Conservation (phyloP, 1,140 invertebrate species). For the Tetraneura akinire region DNA sequence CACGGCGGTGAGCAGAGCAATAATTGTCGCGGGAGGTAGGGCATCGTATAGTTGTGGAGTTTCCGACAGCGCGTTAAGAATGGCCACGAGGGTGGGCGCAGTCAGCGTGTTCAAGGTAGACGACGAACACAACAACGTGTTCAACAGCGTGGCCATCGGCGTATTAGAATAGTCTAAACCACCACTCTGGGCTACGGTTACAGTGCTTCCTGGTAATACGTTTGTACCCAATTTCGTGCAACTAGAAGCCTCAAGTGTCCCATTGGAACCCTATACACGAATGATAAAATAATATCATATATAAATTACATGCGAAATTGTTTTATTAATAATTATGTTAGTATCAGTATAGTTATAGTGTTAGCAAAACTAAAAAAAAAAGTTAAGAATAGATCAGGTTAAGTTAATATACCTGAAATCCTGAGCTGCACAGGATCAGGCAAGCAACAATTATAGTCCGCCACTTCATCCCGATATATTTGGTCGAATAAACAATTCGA, state of each 20-base stretch:
- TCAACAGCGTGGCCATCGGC: background rate
- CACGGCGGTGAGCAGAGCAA: background rate
- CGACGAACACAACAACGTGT: background rate
- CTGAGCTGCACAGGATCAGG: background rate
- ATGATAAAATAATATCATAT: too few species aligned
- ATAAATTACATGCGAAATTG: too few species aligned
- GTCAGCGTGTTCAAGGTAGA: background rate
- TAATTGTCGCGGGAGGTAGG: background rate
- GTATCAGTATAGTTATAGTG: too few species aligned
- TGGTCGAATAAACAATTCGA: background rate
- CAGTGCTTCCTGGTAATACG: too few species aligned
- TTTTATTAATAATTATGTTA: too few species aligned
- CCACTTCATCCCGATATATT: slow-evolving; percentile 9
- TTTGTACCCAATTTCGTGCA: too few species aligned
- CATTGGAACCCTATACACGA: slow-evolving; percentile 3
- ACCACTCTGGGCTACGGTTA: background rate
- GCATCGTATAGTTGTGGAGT: background rate
- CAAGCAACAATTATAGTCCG: background rate
- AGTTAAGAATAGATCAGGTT: too few species aligned
- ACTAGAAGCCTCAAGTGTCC: background rate
- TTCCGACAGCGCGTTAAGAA: background rate
- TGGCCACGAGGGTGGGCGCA: background rate
- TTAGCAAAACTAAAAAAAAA: too few species aligned
- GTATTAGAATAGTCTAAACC: background rate
- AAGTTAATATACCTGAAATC: background rate